A percentile compares a stretch with the other conserved stretches of the same genome.
Conservation (phyloP, 2,888 invertebrate genomes). For the Physocephala rufipes region DNA sequence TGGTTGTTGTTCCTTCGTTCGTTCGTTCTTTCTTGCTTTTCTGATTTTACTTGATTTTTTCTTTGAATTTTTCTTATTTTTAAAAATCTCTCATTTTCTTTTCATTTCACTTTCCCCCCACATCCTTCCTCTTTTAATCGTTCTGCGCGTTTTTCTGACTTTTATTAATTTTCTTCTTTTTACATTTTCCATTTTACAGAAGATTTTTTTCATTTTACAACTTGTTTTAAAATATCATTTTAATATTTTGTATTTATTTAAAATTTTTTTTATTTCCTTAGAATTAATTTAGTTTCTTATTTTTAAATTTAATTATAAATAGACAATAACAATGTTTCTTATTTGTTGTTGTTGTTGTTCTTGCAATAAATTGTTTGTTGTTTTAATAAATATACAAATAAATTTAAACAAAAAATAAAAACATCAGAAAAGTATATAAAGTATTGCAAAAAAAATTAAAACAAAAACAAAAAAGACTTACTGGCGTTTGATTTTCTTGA, state of each 20-base stretch:
- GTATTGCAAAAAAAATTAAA: too few species aligned
- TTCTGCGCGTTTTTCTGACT: too few species aligned
- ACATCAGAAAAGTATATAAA: too few species aligned
- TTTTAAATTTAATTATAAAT: constrained; percentile 36
- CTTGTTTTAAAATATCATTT: background rate
- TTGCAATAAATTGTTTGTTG: background rate
- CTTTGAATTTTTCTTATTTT: constrained; percentile 2
- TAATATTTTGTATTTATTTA: too few species aligned
- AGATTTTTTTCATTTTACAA: constrained; percentile 34
- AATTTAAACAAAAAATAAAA: background rate
- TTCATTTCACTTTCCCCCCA: constrained; percentile 23
- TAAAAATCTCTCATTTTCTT: constrained; percentile 18
- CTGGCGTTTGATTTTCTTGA: background rate
- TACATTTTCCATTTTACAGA: constrained; percentile 38
- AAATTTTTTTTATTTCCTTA: constrained; percentile 32
- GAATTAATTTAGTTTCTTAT: constrained; percentile 22
- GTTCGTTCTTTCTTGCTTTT: background rate
- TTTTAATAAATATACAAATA: background rate
- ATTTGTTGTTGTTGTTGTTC: constrained; percentile 14
- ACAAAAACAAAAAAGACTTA: constrained; percentile 2
- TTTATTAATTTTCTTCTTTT: constrained; percentile 26
- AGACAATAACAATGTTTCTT: constrained; percentile 39
- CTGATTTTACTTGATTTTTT: background rate
- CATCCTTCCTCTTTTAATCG: too few species aligned
- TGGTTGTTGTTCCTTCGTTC: background rate